Percentiles rank a stretch among this genome's conserved stretches.
Conservation (phyloP, 2,888 invertebrate species). For the Petrolisthes cinctipes region DNA sequence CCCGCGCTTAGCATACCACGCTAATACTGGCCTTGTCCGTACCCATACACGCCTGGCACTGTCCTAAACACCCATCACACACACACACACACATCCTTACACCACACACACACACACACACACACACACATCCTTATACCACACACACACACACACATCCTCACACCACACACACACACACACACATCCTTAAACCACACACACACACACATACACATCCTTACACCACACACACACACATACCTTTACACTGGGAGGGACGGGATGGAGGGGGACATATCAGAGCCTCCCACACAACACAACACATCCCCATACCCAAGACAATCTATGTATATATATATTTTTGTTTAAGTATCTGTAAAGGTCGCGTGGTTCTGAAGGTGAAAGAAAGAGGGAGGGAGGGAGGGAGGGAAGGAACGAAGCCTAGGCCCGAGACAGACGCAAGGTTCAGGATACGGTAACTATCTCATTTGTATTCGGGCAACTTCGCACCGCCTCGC, state of each 20-base stretch:
- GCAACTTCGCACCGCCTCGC: slow-evolving; percentile 58
- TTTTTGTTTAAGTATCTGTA: too few species aligned
- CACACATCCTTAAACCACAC: neutral
- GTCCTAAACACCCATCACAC: neutral
- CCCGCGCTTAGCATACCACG: slow-evolving; percentile 46
- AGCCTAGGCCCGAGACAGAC: slow-evolving; percentile 39
- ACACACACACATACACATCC: neutral
- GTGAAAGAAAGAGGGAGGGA: too few species aligned
- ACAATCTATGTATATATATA: too few species aligned
- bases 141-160: slow-evolving; percentile 12
- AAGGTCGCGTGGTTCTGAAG: too few species aligned
- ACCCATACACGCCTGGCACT: neutral
- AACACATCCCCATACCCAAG: too few species aligned
- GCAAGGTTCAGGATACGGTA: slow-evolving; percentile 58
- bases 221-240: slow-evolving; percentile 14
- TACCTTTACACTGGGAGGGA: too few species aligned
- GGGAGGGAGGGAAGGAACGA: neutral
- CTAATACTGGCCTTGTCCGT: slow-evolving; percentile 42
- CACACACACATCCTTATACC: slow-evolving; percentile 1
- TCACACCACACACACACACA: slow-evolving; percentile 1
- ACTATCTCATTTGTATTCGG: slow-evolving; percentile 62
- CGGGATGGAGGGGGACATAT: neutral
- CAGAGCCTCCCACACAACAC: neutral
- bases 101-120: neutral
- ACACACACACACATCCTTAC: neutral